Evolutionary conservation across 2,888 invertebrate genomes (phyloP), one percentile per base, ranked within the genome.

Genomic region (Eristalis intricaria): DNA sequence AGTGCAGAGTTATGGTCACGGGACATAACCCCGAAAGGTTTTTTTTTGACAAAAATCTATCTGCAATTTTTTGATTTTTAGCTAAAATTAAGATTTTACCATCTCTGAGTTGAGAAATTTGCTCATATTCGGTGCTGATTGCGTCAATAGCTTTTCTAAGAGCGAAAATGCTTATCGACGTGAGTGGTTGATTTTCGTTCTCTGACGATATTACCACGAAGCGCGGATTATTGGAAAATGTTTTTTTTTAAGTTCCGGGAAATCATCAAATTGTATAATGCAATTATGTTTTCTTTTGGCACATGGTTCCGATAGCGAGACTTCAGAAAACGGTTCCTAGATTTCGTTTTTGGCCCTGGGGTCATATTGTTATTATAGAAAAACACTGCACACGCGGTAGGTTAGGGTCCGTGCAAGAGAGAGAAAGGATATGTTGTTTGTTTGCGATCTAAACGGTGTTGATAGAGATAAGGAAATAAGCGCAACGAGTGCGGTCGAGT

Each of bases 321-420:
- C 63, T 64, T 64, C 63, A 32, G 63, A 29, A 35, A 11, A 7
- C 15, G 15, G 26, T 61, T 61, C n/a, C n/a, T 3, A 26, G n/a
- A 15, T 61, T 61, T 19, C 32, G 19, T 29, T 61, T 61, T 61
- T 29, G 61, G 61, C 61, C 61, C 61, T 32, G 26, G 13, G 61
- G 61, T 32, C 61, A 61, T 61, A 8, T 61, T 26, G 61, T 61
- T 29, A n/a, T 61, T 61, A n/a, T 61, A 29, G 32, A 29, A 15
- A 29, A 61, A 61, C 61, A 61, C 32, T 61, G 29, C 61, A 61
- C 32, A 61, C 61, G 61, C 61, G 61, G n/a, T 61, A n/a, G 29
- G 61, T 43, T 15, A n/a, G 43, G 43, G 15, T 3, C 43, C 15
- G 43, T n/a, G 43, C n/a, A n/a, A 43, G 43, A 43, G n/a, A 43